A percentile compares a stretch with the other conserved stretches of the same genome.
These are phyloP conservation scores for Drosophila quinaria DNA, from an alignment of 2,888 invertebrate genomes.

Conservation along the genomic window DNA sequence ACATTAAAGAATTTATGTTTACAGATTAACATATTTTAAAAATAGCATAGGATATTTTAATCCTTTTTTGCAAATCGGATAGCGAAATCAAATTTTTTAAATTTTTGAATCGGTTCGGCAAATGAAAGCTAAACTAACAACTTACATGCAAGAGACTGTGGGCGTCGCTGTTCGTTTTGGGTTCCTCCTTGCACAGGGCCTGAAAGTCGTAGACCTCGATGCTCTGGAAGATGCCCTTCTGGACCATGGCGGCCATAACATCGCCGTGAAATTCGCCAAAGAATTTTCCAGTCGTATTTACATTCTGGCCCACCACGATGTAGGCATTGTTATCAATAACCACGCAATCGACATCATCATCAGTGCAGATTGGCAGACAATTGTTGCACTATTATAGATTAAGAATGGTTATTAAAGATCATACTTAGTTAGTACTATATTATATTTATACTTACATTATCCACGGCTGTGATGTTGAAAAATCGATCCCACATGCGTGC, in stretches of 20 bases:
- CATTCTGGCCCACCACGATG: slow-evolving; percentile 89
- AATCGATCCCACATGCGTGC: slow-evolving; percentile 90
- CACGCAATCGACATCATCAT: slow-evolving; percentile 91
- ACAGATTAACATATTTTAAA: too few relatives aligned
- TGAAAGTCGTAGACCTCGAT: slow-evolving; percentile 95
- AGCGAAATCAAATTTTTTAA: too few relatives aligned
- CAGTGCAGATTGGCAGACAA: slow-evolving; percentile 87
- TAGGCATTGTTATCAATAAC: slow-evolving; percentile 97
- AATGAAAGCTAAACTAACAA: background rate
- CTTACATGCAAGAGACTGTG: slow-evolving; percentile 79
- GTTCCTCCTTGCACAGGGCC: slow-evolving; percentile 89
- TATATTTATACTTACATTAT: slow-evolving; percentile 82
- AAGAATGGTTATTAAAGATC: background rate
- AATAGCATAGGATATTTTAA: too few relatives aligned
- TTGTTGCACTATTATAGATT: slow-evolving; percentile 85
- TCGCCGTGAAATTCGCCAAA: slow-evolving; percentile 92
- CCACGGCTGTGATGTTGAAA: slow-evolving; percentile 88
- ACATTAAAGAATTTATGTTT: too few relatives aligned
- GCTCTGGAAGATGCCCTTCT: slow-evolving; percentile 90
- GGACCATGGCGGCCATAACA: slow-evolving; percentile 91
- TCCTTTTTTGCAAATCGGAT: too few relatives aligned
- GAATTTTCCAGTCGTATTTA: slow-evolving; percentile 91
- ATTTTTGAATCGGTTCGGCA: too few relatives aligned
- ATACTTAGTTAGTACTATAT: background rate
- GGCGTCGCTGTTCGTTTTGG: slow-evolving; percentile 81